Percentiles rank a stretch among this genome's conserved stretches.
phyloP scores from a whole-genome alignment of 2,113 vertebrate species.

The Lagenorhynchus albirostris region DNA sequence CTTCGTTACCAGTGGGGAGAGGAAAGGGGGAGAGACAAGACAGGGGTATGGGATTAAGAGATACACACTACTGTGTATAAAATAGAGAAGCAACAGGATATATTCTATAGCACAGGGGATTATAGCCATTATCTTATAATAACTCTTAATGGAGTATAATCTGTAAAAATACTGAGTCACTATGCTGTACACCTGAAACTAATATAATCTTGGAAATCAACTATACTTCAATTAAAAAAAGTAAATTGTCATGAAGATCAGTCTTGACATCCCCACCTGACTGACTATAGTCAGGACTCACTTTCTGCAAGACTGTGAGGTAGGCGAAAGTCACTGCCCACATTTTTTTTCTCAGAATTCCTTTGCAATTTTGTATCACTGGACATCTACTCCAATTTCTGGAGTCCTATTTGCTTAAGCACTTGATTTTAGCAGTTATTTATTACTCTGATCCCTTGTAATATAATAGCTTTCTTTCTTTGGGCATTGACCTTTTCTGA shows the following conservation, averaged over 20 bases:
- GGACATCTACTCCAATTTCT: neutral
- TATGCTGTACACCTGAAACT: neutral
- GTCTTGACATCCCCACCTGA: neutral
- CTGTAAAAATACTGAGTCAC: neutral
- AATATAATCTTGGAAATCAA: neutral
- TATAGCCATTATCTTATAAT: neutral
- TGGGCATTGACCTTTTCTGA: neutral
- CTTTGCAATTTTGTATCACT: neutral
- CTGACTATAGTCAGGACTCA: neutral
- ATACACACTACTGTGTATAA: neutral
- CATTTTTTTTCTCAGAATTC: neutral
- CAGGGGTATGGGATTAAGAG: neutral
- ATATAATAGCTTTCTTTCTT: slow-evolving; percentile 10
- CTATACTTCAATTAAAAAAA: neutral
- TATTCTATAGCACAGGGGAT: neutral
- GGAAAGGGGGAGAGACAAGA: neutral
- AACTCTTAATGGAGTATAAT: neutral
- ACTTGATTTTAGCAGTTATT: neutral
- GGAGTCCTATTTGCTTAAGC: neutral
- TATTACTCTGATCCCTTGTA: neutral
- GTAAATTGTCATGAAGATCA: neutral
- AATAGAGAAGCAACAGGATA: neutral
- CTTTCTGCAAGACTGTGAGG: neutral
- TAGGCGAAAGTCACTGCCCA: neutral
- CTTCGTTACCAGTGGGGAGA: neutral